phyloP scores from a whole-genome alignment of 2,888 invertebrate species.

The Stenichneumon culpator region DNA sequence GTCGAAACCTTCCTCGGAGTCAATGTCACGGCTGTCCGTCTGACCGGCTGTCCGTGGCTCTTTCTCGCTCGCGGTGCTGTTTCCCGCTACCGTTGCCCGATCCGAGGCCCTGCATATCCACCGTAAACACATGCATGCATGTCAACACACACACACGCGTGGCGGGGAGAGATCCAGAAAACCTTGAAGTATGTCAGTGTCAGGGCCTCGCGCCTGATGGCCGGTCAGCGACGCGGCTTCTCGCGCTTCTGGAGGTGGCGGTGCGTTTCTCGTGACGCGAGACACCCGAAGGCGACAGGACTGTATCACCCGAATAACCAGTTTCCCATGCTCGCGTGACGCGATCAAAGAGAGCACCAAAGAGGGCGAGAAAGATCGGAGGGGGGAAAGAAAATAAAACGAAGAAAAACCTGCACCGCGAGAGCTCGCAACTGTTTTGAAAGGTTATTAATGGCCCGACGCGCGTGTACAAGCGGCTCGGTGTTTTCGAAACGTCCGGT shows the following conservation, averaged over 20 bases:
- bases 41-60: slow-evolving; percentile 50
- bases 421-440: slow-evolving; percentile 73
- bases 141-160: neutral
- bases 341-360: neutral
- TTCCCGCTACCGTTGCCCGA: slow-evolving; percentile 9
- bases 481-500: slow-evolving; percentile 57
- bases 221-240: slow-evolving; percentile 72
- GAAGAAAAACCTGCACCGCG: neutral
- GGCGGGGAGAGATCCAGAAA: slow-evolving; percentile 65
- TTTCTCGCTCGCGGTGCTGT: slow-evolving; percentile 28
- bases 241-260: neutral
- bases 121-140: neutral
- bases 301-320: slow-evolving; percentile 57
- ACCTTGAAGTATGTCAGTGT: slow-evolving; percentile 83
- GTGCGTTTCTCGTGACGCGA: slow-evolving; percentile 40
- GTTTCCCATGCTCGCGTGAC: slow-evolving; percentile 46
- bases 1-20: slow-evolving; percentile 69
- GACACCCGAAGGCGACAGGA: slow-evolving; percentile 57
- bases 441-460: slow-evolving; percentile 78
- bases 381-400: neutral
- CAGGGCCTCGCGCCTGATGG: slow-evolving; percentile 76
- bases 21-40: slow-evolving; percentile 78
- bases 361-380: neutral
- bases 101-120: slow-evolving; percentile 7
- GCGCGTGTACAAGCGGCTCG: neutral